Conservation (phyloP, 2,797 vertebrate species). For the Clamator glandarius region DNA sequence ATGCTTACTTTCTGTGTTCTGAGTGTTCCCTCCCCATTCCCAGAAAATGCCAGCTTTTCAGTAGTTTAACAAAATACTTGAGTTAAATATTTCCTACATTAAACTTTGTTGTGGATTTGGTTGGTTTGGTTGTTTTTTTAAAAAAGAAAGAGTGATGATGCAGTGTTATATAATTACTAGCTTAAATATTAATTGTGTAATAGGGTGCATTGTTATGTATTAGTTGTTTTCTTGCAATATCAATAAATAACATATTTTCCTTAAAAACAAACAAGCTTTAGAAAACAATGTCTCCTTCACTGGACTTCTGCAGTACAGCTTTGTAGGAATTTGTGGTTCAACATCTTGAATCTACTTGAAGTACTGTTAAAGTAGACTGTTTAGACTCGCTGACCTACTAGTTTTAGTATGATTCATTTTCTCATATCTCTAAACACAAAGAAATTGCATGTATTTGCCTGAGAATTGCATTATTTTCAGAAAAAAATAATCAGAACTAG, state of each 20-base stretch:
- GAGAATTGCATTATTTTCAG: not conserved
- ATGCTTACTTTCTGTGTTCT: not conserved
- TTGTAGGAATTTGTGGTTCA: not conserved
- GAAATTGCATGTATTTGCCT: not conserved
- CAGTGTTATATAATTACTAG: not conserved
- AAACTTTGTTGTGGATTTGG: not conserved
- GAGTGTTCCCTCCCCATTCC: not conserved
- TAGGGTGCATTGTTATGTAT: not conserved
- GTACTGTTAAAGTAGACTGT: not conserved
- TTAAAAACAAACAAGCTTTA: not conserved
- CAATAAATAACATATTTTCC: constrained; percentile 55
- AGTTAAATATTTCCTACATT: not conserved
- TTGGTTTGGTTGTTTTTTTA: not conserved
- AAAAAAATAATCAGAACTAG: not conserved
- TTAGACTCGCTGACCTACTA: not conserved
- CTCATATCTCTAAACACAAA: not conserved
- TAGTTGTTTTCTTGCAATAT: not conserved
- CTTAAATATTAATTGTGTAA: constrained; percentile 16
- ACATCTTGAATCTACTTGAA: not conserved
- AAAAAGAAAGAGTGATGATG: not conserved
- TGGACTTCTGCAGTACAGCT: not conserved
- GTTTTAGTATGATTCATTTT: not conserved
- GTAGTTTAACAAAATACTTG: not conserved
- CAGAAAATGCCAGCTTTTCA: not conserved
- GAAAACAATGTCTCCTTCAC: not conserved